Conservation (phyloP, 1,140 invertebrate species). For the Bursaphelenchus mucronatus region DNA sequence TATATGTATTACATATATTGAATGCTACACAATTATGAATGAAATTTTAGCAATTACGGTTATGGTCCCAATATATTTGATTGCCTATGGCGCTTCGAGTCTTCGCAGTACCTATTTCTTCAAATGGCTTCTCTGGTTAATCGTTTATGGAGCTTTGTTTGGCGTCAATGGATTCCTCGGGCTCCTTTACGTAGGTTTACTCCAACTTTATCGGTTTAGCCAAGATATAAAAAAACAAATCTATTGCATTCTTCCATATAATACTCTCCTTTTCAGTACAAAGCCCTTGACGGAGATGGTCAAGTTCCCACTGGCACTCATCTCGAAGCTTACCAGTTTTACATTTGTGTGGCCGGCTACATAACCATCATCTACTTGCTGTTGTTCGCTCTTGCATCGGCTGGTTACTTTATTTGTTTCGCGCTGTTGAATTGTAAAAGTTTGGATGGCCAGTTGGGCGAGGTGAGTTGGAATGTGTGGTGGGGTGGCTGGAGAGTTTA, state of each 20-base stretch:
- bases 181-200: slow-evolving; percentile 7
- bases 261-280: slow-evolving; percentile 1
- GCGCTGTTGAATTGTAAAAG: slow-evolving; percentile 10
- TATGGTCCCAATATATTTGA: slow-evolving; percentile 11
- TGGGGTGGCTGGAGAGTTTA: too few relatives aligned
- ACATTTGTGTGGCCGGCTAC: slow-evolving; percentile 5
- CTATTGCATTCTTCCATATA: not conserved
- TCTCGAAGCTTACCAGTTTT: slow-evolving; percentile 5
- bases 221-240: too few relatives aligned
- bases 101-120: slow-evolving; percentile 11
- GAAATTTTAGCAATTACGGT: slow-evolving; percentile 7
- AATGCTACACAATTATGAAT: not conserved
- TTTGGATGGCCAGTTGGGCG: not conserved
- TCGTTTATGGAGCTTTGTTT: slow-evolving; percentile 9
- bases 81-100: slow-evolving; percentile 7
- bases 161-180: not conserved
- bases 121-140: slow-evolving; percentile 15
- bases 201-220: too few relatives aligned
- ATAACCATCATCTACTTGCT: slow-evolving; percentile 12
- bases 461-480: too few relatives aligned
- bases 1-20: not conserved
- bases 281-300: slow-evolving; percentile 17
- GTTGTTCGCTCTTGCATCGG: not conserved
- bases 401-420: slow-evolving; percentile 1
- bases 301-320: slow-evolving; percentile 7